Conservation (phyloP, 2,113 vertebrate species). For the Nothobranchius kuhntae region DNA sequence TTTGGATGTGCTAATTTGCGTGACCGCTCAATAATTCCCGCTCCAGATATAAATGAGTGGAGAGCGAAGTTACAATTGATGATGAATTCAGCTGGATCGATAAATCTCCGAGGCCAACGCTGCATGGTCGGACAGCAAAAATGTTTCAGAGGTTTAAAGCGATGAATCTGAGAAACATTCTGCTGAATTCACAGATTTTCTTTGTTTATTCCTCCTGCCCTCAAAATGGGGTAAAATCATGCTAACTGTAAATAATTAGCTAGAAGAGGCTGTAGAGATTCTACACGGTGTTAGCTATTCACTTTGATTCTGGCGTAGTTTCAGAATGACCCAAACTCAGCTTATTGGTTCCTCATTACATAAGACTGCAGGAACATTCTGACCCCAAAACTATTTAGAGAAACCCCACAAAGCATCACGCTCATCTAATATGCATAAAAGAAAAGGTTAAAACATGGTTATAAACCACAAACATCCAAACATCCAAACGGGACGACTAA, state of each 20-base stretch:
- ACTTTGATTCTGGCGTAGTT: slow-evolving; percentile 64
- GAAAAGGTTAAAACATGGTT: neutral
- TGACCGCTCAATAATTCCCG: slow-evolving; percentile 21
- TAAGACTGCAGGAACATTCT: slow-evolving; percentile 56
- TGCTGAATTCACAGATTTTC: slow-evolving; percentile 52
- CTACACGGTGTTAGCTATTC: slow-evolving; percentile 65
- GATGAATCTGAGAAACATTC: slow-evolving; percentile 35
- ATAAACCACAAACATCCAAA: too few species aligned
- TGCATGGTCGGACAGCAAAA: slow-evolving; percentile 8
- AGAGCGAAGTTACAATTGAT: slow-evolving; percentile 37
- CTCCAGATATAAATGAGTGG: slow-evolving; percentile 40
- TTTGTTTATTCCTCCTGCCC: slow-evolving; percentile 60
- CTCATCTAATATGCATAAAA: slow-evolving; percentile 1
- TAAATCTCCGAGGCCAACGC: slow-evolving; percentile 34
- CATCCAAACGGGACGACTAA: neutral
- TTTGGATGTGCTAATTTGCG: slow-evolving; percentile 38
- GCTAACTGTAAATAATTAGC: slow-evolving; percentile 74
- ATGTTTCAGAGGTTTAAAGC: neutral
- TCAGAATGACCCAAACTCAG: neutral
- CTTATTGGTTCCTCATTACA: slow-evolving; percentile 30
- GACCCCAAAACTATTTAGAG: slow-evolving; percentile 39
- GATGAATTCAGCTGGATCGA: slow-evolving; percentile 40
- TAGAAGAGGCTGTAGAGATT: slow-evolving; percentile 38
- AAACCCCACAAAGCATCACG: neutral
- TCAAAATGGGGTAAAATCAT: slow-evolving; percentile 34